Base-by-base conservation (phyloP, 2,888 invertebrate genomes). In the Pantelozetes paolii region DNA sequence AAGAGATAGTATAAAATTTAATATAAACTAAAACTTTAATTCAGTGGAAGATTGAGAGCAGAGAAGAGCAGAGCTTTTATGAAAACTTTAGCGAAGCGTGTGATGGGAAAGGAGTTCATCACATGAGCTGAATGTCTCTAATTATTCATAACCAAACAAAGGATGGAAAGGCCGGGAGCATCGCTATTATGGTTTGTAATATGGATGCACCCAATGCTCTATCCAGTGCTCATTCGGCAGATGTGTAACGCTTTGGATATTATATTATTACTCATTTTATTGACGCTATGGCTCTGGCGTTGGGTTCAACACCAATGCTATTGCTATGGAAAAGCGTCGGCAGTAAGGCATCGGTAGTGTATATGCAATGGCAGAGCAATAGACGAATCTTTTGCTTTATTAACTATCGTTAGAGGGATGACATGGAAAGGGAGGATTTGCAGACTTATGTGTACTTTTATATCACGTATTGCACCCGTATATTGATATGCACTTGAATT, bases 351-450 rank as follows among this genome's bases (percentile, higher is more conserved):
- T 36, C 36, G 6, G 36, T 42, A 42, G n/a, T n/a, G n/a, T 48
- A 48, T 54, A 54, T 23, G 3, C 62, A 64, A 8, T 64, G 62
- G 62, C 9, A 30, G 2, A 32, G 59, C 54, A 54, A 59, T 30
- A 30, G 28, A 59, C 30, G 28, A 45, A 69, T 69, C 40, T 69
- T 69, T 69, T 69, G 69, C 69, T 69, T 69, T 69, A 69, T 69
- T 69, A 69, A 69, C 69, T 69, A 69, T 69, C 69, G 69, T 69
- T 69, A 69, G 69, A 69, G 69, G 69, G 45, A 20, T 40, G 40
- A 69, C 69, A 69, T 69, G 69, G 45, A 69, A 69, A 69, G 69
- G 69, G 69, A 69, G 69, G 69, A 69, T 69, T 69, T 69, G 8
- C 11, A 69, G 69, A 69, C 69, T 67, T 69, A 69, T 69, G 42